phyloP scores from a whole-genome alignment of 1,140 invertebrate species.

The Nephotettix cincticeps region DNA sequence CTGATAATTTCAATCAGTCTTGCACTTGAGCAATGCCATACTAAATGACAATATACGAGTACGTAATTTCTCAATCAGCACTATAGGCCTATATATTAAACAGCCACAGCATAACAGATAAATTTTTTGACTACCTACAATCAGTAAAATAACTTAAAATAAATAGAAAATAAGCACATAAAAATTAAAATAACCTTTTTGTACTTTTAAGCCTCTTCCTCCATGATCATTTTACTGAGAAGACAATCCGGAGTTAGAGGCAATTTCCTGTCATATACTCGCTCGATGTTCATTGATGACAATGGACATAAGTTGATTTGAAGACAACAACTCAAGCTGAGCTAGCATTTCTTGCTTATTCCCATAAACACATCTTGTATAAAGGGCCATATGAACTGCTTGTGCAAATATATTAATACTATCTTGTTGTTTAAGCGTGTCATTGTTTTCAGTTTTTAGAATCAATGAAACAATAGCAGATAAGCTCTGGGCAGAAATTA shows the following conservation, averaged over 20 bases:
- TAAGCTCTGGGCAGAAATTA: conserved; percentile 50
- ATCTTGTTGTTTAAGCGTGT: conserved; percentile 24
- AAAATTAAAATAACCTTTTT: conserved; percentile 9
- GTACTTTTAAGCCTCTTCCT: background rate
- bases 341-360: conserved; percentile 57
- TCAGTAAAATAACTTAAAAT: too few relatives aligned
- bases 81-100: too few relatives aligned
- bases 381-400: conserved; percentile 69
- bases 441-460: background rate
- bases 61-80: too few relatives aligned
- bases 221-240: conserved; percentile 1
- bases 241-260: conserved; percentile 14
- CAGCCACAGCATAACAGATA: too few relatives aligned
- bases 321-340: conserved; percentile 47
- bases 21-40: too few relatives aligned
- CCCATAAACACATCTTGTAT: conserved; percentile 72
- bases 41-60: too few relatives aligned
- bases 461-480: conserved; percentile 26
- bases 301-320: conserved; percentile 36
- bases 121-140: too few relatives aligned
- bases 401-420: conserved; percentile 71
- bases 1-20: too few relatives aligned
- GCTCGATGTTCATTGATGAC: conserved; percentile 26
- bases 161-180: background rate
- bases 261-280: conserved; percentile 15